Percentiles rank a stretch among this genome's conserved stretches.
phyloP scores from a whole-genome alignment of 2,113 vertebrate genomes.

The Myrmecophaga tridactyla region DNA sequence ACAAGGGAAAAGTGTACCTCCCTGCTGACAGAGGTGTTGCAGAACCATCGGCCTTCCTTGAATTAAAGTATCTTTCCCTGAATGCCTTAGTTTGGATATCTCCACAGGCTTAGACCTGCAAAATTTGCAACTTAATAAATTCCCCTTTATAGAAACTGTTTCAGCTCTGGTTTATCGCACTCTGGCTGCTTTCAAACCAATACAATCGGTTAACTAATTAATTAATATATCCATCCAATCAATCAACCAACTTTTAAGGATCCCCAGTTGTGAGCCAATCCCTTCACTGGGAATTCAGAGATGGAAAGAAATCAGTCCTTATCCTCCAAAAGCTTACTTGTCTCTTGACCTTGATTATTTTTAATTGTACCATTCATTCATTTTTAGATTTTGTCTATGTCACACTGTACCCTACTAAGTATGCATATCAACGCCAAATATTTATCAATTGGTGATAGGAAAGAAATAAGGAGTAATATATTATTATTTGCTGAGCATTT shows the following conservation, averaged over 20 bases:
- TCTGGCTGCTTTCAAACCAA: no score
- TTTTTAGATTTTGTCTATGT: not conserved
- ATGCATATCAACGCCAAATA: not conserved
- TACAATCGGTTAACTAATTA: no score
- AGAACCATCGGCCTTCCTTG: no score
- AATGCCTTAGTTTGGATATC: no score
- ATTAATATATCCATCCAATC: conserved; percentile 32
- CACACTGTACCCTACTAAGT: not conserved
- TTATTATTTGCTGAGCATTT: conserved; percentile 10
- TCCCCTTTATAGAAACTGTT: no score
- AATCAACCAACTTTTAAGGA: conserved; percentile 8
- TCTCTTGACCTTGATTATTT: not conserved
- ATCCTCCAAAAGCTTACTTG: not conserved
- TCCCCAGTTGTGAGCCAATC: not conserved
- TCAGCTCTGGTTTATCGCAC: no score
- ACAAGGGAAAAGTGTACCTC: no score
- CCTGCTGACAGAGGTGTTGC: no score
- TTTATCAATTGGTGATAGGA: not conserved
- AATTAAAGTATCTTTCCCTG: no score
- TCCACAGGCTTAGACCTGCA: no score
- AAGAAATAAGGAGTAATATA: not conserved
- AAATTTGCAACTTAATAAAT: no score
- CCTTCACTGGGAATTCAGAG: not conserved
- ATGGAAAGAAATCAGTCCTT: not conserved
- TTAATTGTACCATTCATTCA: not conserved